Evolutionary conservation across 2,113 vertebrate species (phyloP).

Genomic region (Ammospiza nelsoni): DNA sequence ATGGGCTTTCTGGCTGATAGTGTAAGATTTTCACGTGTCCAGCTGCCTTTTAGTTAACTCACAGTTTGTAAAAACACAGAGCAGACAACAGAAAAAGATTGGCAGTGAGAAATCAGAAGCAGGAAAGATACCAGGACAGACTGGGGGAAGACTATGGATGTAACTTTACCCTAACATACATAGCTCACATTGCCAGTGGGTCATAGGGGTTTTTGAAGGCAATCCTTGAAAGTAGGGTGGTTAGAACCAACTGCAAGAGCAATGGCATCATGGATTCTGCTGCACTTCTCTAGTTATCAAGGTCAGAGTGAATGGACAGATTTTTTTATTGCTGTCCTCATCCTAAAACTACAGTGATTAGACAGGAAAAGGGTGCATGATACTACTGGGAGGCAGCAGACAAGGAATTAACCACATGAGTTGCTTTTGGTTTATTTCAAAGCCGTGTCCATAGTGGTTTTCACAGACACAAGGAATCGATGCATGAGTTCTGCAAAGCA

Average conservation of each 20-base stretch:
- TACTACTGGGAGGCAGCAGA: neutral
- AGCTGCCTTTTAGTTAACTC: neutral
- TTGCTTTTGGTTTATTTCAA: neutral
- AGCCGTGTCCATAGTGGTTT: neutral
- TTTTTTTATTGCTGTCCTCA: neutral
- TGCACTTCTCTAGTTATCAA: neutral
- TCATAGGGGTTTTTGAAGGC: neutral
- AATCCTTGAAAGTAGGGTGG: neutral
- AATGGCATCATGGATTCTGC: neutral
- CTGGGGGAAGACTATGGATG: neutral
- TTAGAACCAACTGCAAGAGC: neutral
- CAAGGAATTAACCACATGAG: neutral
- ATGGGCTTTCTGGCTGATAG: neutral
- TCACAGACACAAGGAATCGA: neutral
- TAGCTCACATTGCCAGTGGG: neutral
- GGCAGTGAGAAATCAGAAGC: neutral
- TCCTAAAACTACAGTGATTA: neutral
- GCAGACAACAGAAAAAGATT: neutral
- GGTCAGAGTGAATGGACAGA: neutral
- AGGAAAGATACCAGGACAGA: neutral
- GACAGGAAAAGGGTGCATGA: neutral
- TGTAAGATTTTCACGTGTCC: neutral
- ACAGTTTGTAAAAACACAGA: neutral
- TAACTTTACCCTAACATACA: neutral
- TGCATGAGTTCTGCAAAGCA: neutral